A percentile compares a stretch with the other conserved stretches of the same genome.
phyloP scores from a whole-genome alignment of 2,113 vertebrate genomes.

The Leucoraja erinaceus region DNA sequence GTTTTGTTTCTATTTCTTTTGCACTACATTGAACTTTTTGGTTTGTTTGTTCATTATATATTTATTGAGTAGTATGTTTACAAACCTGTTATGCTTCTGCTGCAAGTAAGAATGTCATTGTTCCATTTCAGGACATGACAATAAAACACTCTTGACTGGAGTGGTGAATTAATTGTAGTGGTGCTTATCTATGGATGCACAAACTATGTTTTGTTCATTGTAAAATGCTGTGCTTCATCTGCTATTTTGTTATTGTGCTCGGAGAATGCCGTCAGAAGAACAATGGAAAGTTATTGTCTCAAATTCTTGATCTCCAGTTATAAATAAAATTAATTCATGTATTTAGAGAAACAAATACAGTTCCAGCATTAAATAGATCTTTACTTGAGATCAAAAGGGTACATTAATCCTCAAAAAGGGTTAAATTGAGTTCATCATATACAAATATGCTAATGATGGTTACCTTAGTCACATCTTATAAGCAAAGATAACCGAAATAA shows the following conservation, averaged over 20 bases:
- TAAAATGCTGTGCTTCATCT: too few species aligned
- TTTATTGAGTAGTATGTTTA: too few species aligned
- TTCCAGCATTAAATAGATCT: background rate
- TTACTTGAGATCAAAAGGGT: background rate
- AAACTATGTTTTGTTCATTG: too few species aligned
- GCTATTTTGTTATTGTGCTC: background rate
- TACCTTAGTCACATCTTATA: background rate
- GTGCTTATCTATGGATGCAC: too few species aligned
- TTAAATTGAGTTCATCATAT: background rate
- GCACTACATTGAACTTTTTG: too few species aligned
- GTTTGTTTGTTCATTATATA: too few species aligned
- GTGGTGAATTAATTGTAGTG: too few species aligned
- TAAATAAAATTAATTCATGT: background rate
- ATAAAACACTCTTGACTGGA: too few species aligned
- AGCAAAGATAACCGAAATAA: background rate
- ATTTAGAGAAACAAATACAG: background rate
- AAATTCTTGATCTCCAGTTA: background rate
- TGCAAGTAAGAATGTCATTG: too few species aligned
- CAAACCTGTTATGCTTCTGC: too few species aligned
- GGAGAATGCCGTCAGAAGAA: background rate
- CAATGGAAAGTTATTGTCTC: background rate
- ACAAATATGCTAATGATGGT: background rate
- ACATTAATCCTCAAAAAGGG: background rate
- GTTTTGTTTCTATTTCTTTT: too few species aligned
- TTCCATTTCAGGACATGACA: too few species aligned